Percentiles rank a stretch among this genome's conserved stretches.
These are phyloP conservation scores for Gymnocheta viridis DNA, from an alignment of 2,888 invertebrate genomes.

Conservation along the genomic window DNA sequence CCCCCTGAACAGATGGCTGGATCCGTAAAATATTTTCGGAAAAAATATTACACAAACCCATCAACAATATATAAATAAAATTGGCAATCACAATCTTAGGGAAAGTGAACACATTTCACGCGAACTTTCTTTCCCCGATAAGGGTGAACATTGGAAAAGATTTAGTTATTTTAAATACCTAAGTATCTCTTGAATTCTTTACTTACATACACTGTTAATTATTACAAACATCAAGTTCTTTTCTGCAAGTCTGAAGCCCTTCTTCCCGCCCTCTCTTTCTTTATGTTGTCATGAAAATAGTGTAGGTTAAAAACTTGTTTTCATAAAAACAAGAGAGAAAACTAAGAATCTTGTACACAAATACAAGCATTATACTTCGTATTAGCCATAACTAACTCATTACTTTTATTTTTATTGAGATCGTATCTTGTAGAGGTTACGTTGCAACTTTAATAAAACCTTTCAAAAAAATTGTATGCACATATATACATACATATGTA, in stretches of 20 bases:
- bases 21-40: no score
- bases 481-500: not conserved
- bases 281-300: not conserved
- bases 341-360: not conserved
- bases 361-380: conserved; percentile 29
- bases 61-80: no score
- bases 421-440: conserved; percentile 60
- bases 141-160: no score
- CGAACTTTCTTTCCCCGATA: no score
- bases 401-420: conserved; percentile 35
- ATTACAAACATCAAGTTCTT: conserved; percentile 32
- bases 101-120: no score
- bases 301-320: conserved; percentile 56
- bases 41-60: no score
- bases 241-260: conserved; percentile 45
- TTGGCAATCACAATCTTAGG: no score
- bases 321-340: conserved; percentile 6
- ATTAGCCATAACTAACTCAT: conserved; percentile 25
- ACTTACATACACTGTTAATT: conserved; percentile 37
- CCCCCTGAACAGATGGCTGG: no score
- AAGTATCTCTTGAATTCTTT: no score
- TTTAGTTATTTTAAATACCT: no score
- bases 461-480: conserved; percentile 33
- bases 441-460: conserved; percentile 60
- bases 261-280: not conserved